Evolutionary conservation across 2,113 vertebrate species (phyloP), one percentile per base, ranked within the genome.

Genomic region (Calidris pugnax): DNA sequence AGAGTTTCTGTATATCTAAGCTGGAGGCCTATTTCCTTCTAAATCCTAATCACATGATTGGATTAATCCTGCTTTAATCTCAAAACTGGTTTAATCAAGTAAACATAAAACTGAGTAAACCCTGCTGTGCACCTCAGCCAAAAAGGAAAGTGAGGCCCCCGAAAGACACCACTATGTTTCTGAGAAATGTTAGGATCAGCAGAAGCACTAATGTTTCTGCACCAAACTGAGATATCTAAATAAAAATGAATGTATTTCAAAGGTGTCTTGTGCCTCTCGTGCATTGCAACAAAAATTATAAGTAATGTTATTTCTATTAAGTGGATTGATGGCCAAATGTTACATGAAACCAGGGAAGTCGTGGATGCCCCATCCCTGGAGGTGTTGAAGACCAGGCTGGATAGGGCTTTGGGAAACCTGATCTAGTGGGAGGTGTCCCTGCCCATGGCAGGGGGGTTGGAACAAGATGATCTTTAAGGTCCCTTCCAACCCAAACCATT

Each of bases 1-100:
- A 62, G 1, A 0, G 6, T 66, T 90, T 85, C 75, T 69, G 33
- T 66, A 9, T 32, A 37, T 47, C 64, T 94, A 77, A 95, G 43
- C 56, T 68, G 39, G 27, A 90, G 39, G 39, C 21, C 45, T 63
- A 72, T 55, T 94, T 92, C 51, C 62, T 78, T 43, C 60, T 87
- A 89, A 92, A 91, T 87, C 60, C 69, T 91, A 82, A 89, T 60
- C 77, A 76, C 35, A 64, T 72, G 64, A 91, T 81, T 80, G 63
- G 86, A 86, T 91, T 91, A 82, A 79, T 75, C 53, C 62, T 75
- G 27, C 47, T 95, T 72, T 81, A 91, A 85, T 97, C 89, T 87
- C 57, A 92, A 91, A 93, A 89, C 51, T 72, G 39, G 60, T 89
- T 95, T 89, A 94, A 75, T 28, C 0, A 0, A 91, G n/a, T 64